These are phyloP conservation scores for Scaeva pyrastri DNA, from an alignment of 2,888 invertebrate genomes.

Conservation along the genomic window DNA sequence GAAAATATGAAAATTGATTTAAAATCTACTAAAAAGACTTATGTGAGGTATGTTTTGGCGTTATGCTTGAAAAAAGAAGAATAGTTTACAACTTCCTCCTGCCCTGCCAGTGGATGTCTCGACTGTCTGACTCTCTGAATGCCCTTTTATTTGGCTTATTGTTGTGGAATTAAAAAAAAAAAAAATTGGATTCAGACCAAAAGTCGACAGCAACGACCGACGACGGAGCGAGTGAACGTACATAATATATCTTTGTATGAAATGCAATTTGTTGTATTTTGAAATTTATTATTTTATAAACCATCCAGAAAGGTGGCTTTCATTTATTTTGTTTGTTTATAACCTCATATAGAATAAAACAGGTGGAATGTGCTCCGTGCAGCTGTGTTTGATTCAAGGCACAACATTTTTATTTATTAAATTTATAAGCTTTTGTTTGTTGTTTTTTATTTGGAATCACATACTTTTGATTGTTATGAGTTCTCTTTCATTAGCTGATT, in stretches of 20 bases:
- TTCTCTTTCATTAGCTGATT: conserved; percentile 35
- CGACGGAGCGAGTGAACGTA: neutral
- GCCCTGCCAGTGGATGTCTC: neutral
- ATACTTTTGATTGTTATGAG: neutral
- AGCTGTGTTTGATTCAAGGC: conserved; percentile 30
- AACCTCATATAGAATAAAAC: conserved; percentile 31
- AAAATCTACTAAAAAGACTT: conserved; percentile 12
- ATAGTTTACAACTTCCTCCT: conserved; percentile 16
- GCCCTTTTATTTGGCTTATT: conserved; percentile 33
- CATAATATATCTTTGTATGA: neutral
- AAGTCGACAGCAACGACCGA: neutral
- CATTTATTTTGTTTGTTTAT: neutral
- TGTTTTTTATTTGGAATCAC: neutral
- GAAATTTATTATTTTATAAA: neutral
- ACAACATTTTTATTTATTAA: conserved; percentile 19
- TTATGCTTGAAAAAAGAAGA: conserved; percentile 25
- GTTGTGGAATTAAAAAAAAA: conserved; percentile 23
- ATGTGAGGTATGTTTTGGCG: neutral
- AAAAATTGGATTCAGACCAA: conserved; percentile 39
- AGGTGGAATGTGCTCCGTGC: conserved; percentile 42
- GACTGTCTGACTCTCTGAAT: neutral
- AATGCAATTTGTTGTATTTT: conserved; percentile 18
- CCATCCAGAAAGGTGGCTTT: conserved; percentile 26
- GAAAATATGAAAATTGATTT: conserved; percentile 37
- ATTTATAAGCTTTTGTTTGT: conserved; percentile 14